Evolutionary conservation across 2,797 vertebrate species (phyloP).

Genomic region (Mionectes olivaceus): DNA sequence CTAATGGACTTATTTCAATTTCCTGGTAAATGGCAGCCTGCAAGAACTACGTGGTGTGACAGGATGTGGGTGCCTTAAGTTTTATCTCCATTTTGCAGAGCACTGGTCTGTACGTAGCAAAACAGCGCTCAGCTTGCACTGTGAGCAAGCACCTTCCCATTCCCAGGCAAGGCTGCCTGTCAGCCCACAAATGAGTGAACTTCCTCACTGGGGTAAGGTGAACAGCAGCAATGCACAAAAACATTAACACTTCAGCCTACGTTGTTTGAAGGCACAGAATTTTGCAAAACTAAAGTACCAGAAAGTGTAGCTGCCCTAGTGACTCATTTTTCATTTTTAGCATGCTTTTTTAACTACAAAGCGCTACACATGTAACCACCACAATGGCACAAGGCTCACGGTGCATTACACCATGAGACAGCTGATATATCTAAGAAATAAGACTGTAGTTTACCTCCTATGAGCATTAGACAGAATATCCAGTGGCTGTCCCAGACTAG

Average conservation of each 20-base stretch:
- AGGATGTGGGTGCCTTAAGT: conserved; percentile 83
- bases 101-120: conserved; percentile 46
- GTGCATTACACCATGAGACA: background rate
- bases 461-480: background rate
- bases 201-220: conserved; percentile 35
- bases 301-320: background rate
- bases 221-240: background rate
- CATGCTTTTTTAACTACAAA: background rate
- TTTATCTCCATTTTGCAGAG: conserved; percentile 70
- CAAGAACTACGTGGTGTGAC: conserved; percentile 46
- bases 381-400: background rate
- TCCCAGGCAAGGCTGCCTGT: background rate
- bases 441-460: background rate
- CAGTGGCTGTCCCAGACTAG: background rate
- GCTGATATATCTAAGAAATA: background rate
- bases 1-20: background rate
- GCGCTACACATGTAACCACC: background rate
- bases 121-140: conserved; percentile 54
- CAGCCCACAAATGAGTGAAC: background rate
- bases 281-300: background rate
- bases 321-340: background rate
- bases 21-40: background rate
- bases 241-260: background rate
- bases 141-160: background rate
- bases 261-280: background rate